Base-by-base conservation (phyloP, 2,888 invertebrate genomes). In the Conistra vaccinii region DNA sequence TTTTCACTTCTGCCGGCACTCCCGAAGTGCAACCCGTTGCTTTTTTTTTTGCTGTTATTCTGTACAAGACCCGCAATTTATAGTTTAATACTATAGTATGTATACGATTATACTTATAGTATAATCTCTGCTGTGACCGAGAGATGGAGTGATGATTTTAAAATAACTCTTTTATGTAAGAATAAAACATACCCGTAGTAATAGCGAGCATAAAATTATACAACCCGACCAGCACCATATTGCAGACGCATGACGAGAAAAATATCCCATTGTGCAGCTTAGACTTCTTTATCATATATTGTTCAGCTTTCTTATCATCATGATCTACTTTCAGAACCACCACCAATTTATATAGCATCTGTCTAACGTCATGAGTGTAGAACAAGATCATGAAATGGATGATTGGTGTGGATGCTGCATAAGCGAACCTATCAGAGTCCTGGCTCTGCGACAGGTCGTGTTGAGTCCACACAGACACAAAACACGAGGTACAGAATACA, bases 401-500 rank as follows among this genome's bases (percentile, higher is more conserved):
- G 20, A 82, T 29, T 9, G 83, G 78, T 10, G 71, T 57, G 32
- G 71, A 68, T 3, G n/a, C 55, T 55, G 67, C 71, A 35, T 82
- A 82, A 3, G 71, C 68, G 0, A 82, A 48, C 35, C 83, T 58
- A 20, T 80, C 80, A 1, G 83, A 77, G 23, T 68, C 23, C 32
- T 80, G 83, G 35, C 67, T 70, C 20, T 57, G 63, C 0, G 82
- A 58, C 32, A 80, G 51, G 4, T 29, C 63, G 14, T 78, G 58
- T n/a, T 80, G 78, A 14, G 70, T 82, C 83, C 78, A 82, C 3
- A 82, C 51, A 5, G 83, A 83, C 17, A 39, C 5, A 10, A 71
- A 71, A n/a, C 80, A 83, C 0, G 55, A 80, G 1, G 10, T 48
- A 29, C 80, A 71, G 53, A 80, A 80, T 2, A 82, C 9, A 4